A percentile compares a stretch with the other conserved stretches of the same genome.
Evolutionary conservation across 2,888 invertebrate genomes (phyloP).

Genomic region (Bombylius major): DNA sequence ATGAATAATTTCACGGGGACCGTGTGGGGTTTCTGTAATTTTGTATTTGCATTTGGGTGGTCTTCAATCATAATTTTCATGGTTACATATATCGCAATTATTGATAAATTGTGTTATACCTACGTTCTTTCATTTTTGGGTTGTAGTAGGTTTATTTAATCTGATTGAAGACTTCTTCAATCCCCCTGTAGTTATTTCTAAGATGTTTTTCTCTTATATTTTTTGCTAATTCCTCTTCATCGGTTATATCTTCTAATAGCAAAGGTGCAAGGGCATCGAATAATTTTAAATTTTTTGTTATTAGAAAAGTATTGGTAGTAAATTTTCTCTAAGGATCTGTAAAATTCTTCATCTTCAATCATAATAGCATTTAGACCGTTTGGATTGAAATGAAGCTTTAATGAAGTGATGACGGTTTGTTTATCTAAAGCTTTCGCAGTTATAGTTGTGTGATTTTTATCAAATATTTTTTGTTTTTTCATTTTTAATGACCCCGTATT

Average conservation of each 20-base stretch:
- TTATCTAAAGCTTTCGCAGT: not conserved
- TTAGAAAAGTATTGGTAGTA: not conserved
- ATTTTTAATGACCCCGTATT: constrained; percentile 5
- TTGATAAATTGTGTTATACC: not conserved
- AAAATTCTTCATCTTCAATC: constrained; percentile 4
- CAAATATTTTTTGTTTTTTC: constrained; percentile 3
- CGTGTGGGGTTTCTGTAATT: constrained; percentile 14
- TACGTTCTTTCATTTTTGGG: constrained; percentile 8
- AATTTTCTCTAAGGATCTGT: not conserved
- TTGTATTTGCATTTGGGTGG: constrained; percentile 3
- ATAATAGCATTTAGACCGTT: constrained; percentile 6
- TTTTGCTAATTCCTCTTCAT: constrained; percentile 8
- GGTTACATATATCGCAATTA: constrained; percentile 2
- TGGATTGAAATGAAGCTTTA: constrained; percentile 9
- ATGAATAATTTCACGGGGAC: constrained; percentile 18
- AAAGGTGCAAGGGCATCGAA: not conserved
- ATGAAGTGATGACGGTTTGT: constrained; percentile 1
- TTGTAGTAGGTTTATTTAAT: constrained; percentile 11
- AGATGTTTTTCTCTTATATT: constrained; percentile 12
- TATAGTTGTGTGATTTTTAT: not conserved
- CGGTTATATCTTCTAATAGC: constrained; percentile 5
- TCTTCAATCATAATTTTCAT: constrained; percentile 15
- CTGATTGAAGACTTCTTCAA: constrained; percentile 11
- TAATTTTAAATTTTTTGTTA: not conserved
- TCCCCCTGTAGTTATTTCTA: constrained; percentile 15